Evolutionary conservation across 2,113 vertebrate genomes (phyloP), one percentile per base, ranked within the genome.

Genomic region (Scartelaos histophorus): DNA sequence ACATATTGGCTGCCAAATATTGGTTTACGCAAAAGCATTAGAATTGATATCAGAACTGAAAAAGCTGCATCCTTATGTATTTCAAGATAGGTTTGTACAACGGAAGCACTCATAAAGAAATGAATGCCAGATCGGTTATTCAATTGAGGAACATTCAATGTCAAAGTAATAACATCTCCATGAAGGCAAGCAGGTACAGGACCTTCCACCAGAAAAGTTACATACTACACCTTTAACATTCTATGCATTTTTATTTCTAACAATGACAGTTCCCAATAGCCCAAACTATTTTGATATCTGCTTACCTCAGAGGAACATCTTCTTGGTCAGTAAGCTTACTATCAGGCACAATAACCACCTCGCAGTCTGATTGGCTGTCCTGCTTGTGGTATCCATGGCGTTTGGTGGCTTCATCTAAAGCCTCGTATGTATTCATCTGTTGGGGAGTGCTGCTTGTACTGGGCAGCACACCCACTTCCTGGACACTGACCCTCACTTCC

Each of bases 241-340:
- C 16, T 53, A 53, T 53, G 7, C 17, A 7, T 17, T 13, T 24
- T 24, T 11, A 57, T 24, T 57, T 43, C 4, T n/a, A 46, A 45
- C 13, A 46, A 68, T 54, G 67, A 29, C 54, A 2, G 46, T 2
- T 3, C 22, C 19, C 3, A 19, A 66, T 1, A 69, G 73, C 47
- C 3, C 61, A 54, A 29, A 16, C 49, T 12, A 3, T 1, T 15
- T 25, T 25, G 10, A 22, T 25, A 54, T 45, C n/a, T 29, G 61
- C 75, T 70, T 74, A 95, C 95, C 93, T 93, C 66, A 89, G 74
- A 6, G 91, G 84, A 4, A 57, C 29, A 5, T 87, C 89, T 71
- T 86, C 88, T 64, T 86, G 80, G 80, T 93, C 88, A 0, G 85
- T 82, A 17, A 76, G 78, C 70, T 87, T 77, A 21, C 83, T 86